Evolutionary conservation across 2,797 vertebrate genomes (phyloP), one percentile per base, ranked within the genome.

Genomic region (Melanotaenia trifasciata): DNA sequence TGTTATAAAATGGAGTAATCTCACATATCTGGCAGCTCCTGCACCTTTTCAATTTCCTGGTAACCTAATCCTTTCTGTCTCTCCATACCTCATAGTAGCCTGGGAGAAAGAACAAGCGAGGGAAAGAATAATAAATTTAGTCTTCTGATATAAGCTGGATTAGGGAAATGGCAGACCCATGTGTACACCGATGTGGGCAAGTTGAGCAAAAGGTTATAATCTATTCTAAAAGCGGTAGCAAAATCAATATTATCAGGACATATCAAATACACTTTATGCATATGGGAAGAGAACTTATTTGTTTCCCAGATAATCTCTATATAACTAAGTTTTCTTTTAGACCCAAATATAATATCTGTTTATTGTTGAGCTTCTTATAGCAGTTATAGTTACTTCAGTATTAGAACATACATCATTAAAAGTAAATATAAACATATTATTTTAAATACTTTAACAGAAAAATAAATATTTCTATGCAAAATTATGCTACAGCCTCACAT

Each of bases 1-100:
- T 74, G 83, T 90, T 87, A 83, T 80, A 91, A 91, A 89, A 75
- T 70, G 54, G 4, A 76, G 59, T 88, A 92, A 93, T 94, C 92
- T 86, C 77, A 83, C 87, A 92, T 92, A 88, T 91, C 86, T 90
- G 85, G 84, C 84, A 81, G 78, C 78, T 88, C 73, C 78, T 78
- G 85, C 91, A 92, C 90, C 92, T 93, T 94, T 94, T 93, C 91
- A 93, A 93, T 94, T 94, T 94, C 93, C 93, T 92, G 87, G 91
- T 87, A 94, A 94, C 78, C 38, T 86, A 86, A 93, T 90, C 86
- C 91, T 67, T 63, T 71, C 83, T 90, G 79, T 90, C 85, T 86
- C 84, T 79, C 70, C 45, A 66, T 87, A 90, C 87, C 90, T 88
- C 91, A 88, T 84, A 79, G 82, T 64, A 67, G 82, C 81, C 85